phyloP scores from a whole-genome alignment of 2,113 vertebrate genomes.

The Catharus minimus region DNA sequence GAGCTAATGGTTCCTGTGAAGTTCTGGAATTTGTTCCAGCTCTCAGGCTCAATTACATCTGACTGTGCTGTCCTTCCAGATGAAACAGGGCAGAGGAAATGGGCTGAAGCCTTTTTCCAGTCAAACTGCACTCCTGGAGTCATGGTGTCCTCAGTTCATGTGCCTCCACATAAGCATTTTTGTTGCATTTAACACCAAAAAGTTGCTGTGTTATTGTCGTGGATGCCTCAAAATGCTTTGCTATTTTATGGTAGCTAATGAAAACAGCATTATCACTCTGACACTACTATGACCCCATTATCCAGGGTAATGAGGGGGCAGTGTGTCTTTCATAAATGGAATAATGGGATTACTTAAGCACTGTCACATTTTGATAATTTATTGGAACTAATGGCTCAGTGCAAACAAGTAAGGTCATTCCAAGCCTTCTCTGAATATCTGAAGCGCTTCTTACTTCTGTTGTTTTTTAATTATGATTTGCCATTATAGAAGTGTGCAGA shows the following conservation, averaged over 20 bases:
- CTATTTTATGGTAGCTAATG: not conserved
- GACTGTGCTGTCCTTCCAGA: fast-evolving
- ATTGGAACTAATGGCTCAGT: not conserved
- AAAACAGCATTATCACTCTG: not conserved
- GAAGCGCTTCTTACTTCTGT: not conserved
- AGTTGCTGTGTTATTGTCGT: not conserved
- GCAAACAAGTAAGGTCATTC: not conserved
- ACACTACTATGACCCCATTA: not conserved
- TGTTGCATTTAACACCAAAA: not conserved
- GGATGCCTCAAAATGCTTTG: not conserved
- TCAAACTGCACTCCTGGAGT: not conserved
- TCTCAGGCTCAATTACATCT: not conserved
- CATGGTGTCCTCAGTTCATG: not conserved
- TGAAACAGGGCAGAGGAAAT: not conserved
- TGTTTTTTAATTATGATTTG: not conserved
- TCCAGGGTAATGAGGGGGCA: not conserved
- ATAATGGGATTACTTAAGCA: not conserved
- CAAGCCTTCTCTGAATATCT: not conserved
- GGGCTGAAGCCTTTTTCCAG: not conserved
- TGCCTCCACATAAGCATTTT: not conserved
- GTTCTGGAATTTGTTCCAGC: not conserved
- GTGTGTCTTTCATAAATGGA: not conserved
- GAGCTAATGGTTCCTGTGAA: not conserved
- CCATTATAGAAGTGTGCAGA: not conserved
- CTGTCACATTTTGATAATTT: not conserved